Conservation (phyloP, 2,888 invertebrate species). For the Pasiphila rectangulata region DNA sequence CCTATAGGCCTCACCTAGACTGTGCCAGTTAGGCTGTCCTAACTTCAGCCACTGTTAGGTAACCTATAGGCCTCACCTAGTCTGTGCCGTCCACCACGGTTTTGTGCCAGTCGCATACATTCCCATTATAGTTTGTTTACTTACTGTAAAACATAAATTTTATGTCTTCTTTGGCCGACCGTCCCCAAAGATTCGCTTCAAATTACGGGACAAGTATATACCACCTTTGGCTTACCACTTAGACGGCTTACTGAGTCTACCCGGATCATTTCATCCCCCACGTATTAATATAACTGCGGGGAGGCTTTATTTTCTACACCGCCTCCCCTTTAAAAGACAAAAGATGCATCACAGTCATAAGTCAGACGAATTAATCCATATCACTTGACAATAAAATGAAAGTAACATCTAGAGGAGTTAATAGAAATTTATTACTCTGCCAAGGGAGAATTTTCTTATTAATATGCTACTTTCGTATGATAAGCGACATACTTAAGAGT, state of each 20-base stretch:
- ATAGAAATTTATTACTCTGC: conserved; percentile 73
- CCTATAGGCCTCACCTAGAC: too few relatives aligned
- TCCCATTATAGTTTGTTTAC: too few relatives aligned
- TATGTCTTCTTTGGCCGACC: conserved; percentile 20
- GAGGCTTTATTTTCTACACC: conserved; percentile 74
- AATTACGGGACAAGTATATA: conserved; percentile 40
- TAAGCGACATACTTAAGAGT: conserved; percentile 22
- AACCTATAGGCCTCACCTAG: too few relatives aligned
- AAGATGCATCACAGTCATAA: conserved; percentile 80
- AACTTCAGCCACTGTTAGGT: too few relatives aligned
- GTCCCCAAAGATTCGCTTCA: conserved; percentile 35
- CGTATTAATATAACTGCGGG: conserved; percentile 77
- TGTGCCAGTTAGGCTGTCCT: too few relatives aligned
- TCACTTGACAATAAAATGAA: conserved; percentile 77
- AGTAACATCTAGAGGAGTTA: conserved; percentile 76
- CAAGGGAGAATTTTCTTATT: conserved; percentile 42
- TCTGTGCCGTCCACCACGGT: too few relatives aligned
- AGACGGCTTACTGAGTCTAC: conserved; percentile 64
- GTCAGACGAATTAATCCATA: conserved; percentile 79
- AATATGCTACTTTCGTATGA: conserved; percentile 27
- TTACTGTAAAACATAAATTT: conserved; percentile 11
- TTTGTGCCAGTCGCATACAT: too few relatives aligned
- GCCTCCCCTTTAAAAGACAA: conserved; percentile 63
- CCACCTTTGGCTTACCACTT: conserved; percentile 53
- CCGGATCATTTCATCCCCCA: conserved; percentile 64